Evolutionary conservation across 64 coral and sea anemone genomes (phyloP), one percentile per base, ranked within the genome.

Genomic region (Anthopleura sola): DNA sequence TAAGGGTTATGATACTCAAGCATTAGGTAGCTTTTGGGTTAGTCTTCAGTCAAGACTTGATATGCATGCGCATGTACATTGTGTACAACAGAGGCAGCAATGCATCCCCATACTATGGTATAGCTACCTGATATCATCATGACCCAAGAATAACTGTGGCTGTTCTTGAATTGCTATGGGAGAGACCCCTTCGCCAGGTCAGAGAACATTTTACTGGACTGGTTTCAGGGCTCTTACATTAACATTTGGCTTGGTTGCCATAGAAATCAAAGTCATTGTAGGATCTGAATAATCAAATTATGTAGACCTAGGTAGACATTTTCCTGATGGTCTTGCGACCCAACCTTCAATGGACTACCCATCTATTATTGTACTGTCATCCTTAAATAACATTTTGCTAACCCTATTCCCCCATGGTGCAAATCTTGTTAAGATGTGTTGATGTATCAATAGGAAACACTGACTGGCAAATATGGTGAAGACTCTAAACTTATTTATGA

Each of bases 401-500:
- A 62, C 58, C n/a, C 6, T 24, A 8, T 8, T 21, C 6, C 18
- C 18, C 19, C 18, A 62, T 66, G 9, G 9, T 10, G 0, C 5
- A 34, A 13, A 17, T 53, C 50, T 37, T 16, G 47, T 49, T 16
- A 28, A 75, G n/a, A 6, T 88, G 38, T 71, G n/a, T 81, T 81
- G 6, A 46, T 75, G 55, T 17, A 40, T 19, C 18, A 60, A 26
- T 84, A 99, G 97, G 97, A 99, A 92, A 99, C 97, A 82, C 69
- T 99, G 37, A 99, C 93, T 26, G 97, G 97, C n/a, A 99, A 99
- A 86, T 99, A 99, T 95, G 97, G 97, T 36, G 97, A 99, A 47
- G 97, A 99, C 62, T 99, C 97, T 78, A 99, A 99, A 57, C 87
- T 99, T 33, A 99, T 99, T 76, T 99, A 99, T 88, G 97, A 99